Conservation (phyloP, 2,797 vertebrate genomes). For the Ptychobarbus kaznakovi region DNA sequence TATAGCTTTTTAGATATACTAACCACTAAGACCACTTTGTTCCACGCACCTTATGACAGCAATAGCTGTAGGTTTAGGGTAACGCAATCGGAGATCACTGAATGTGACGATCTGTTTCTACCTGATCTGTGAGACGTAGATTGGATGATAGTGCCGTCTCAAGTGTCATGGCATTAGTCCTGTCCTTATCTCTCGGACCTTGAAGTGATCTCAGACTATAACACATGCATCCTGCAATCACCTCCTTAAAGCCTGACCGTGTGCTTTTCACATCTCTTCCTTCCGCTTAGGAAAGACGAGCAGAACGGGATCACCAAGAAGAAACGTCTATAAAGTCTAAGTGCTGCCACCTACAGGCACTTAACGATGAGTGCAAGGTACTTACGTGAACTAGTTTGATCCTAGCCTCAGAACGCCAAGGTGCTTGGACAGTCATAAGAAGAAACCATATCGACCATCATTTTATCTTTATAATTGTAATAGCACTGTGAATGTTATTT, state of each 20-base stretch:
- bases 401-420: constrained; percentile 7
- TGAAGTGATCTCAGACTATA: constrained; percentile 69
- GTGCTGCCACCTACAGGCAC: constrained; percentile 71
- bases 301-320: constrained; percentile 89
- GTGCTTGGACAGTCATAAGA: background rate
- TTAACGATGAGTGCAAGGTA: constrained; percentile 61
- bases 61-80: constrained; percentile 2
- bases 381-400: constrained; percentile 56
- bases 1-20: background rate
- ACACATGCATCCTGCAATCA: constrained; percentile 61
- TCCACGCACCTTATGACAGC: background rate
- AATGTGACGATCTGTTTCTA: background rate
- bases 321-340: constrained; percentile 83
- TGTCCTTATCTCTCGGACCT: constrained; percentile 70
- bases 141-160: constrained; percentile 61
- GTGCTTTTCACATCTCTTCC: constrained; percentile 25
- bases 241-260: constrained; percentile 1
- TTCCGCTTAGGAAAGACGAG: constrained; percentile 76
- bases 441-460: constrained; percentile 11
- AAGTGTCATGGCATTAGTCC: constrained; percentile 25
- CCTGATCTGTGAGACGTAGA: constrained; percentile 56
- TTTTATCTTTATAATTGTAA: constrained; percentile 40
- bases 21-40: background rate
- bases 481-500: constrained; percentile 80
- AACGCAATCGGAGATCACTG: background rate